Conservation (phyloP, 2,113 vertebrate genomes). For the Gulo gulo region DNA sequence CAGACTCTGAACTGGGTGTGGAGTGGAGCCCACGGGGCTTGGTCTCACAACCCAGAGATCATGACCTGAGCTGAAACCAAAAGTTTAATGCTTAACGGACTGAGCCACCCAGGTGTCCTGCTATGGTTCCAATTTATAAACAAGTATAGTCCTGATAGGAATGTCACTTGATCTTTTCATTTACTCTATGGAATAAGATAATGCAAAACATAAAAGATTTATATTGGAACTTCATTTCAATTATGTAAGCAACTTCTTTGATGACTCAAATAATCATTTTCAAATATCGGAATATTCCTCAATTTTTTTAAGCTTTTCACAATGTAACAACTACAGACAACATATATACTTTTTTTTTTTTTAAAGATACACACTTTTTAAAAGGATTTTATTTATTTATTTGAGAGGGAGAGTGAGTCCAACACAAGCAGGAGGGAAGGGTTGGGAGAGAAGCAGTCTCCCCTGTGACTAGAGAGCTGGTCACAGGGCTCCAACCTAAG, state of each 20-base stretch:
- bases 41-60: neutral
- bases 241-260: neutral
- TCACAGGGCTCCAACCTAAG: neutral
- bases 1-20: neutral
- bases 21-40: neutral
- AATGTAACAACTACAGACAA: neutral
- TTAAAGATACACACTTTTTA: neutral
- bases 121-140: neutral
- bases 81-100: neutral
- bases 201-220: neutral
- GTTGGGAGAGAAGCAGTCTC: neutral
- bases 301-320: neutral
- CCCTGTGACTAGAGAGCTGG: neutral
- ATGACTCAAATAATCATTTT: neutral
- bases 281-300: neutral
- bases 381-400: neutral
- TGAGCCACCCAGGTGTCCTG: neutral
- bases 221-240: neutral
- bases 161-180: slow-evolving; percentile 3
- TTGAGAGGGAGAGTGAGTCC: neutral
- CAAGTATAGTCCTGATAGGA: neutral
- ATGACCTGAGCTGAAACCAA: neutral
- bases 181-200: neutral
- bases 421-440: neutral
- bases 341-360: neutral